phyloP scores from a whole-genome alignment of 2,888 invertebrate species.

The Lamellibrachia columna region DNA sequence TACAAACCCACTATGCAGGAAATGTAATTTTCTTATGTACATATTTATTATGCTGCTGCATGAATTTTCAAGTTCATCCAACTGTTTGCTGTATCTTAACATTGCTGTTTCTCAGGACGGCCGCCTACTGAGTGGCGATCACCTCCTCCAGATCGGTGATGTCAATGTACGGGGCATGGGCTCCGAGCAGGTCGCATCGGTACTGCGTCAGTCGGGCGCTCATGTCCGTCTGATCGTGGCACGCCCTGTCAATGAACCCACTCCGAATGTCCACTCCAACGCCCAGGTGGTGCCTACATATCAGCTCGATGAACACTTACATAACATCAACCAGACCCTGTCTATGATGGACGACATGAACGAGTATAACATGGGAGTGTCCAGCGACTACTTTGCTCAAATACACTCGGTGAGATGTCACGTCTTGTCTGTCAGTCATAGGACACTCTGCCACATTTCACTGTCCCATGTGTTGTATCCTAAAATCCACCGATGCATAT shows the following conservation, averaged over 20 bases:
- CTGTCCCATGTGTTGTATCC: too few relatives aligned
- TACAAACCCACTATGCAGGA: background rate
- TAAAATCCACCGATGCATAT: background rate
- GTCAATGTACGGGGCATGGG: slow-evolving; percentile 95
- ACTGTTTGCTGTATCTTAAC: background rate
- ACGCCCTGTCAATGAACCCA: slow-evolving; percentile 68
- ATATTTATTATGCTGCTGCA: background rate
- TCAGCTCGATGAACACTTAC: slow-evolving; percentile 84
- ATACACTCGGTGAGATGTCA: slow-evolving; percentile 18
- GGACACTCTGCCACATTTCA: too few relatives aligned
- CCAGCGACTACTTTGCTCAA: slow-evolving; percentile 22
- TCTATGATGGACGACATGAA: slow-evolving; percentile 26
- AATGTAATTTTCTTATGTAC: background rate
- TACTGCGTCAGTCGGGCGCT: slow-evolving; percentile 92
- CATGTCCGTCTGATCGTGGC: slow-evolving; percentile 95
- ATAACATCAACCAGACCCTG: slow-evolving; percentile 41
- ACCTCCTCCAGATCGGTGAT: slow-evolving; percentile 87
- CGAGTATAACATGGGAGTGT: slow-evolving; percentile 24
- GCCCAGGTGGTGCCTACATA: slow-evolving; percentile 91
- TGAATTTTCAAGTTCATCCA: background rate
- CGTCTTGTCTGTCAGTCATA: too few relatives aligned
- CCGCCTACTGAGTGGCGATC: slow-evolving; percentile 94
- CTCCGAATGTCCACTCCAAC: slow-evolving; percentile 65
- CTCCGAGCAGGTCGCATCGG: slow-evolving; percentile 92
- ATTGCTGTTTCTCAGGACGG: slow-evolving; percentile 77